A percentile compares a stretch with the other conserved stretches of the same genome.
phyloP scores from a whole-genome alignment of 2,113 vertebrate species.

The Turnix velox region DNA sequence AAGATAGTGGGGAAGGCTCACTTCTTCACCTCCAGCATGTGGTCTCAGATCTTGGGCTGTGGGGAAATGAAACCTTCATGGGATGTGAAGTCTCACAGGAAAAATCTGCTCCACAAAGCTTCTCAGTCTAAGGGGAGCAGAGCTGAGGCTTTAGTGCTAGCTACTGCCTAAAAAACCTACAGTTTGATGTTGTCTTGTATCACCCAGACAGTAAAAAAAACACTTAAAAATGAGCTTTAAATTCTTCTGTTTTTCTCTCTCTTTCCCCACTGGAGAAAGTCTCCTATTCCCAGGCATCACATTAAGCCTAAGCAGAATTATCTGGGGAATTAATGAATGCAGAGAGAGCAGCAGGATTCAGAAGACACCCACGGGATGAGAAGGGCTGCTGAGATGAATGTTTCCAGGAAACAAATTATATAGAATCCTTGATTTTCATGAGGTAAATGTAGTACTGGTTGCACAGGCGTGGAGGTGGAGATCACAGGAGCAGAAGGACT shows the following conservation, averaged over 20 bases:
- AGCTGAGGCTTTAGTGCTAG: background rate
- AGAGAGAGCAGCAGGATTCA: background rate
- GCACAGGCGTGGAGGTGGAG: background rate
- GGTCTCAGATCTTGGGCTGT: background rate
- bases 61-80: constrained; percentile 7
- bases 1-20: background rate
- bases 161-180: background rate
- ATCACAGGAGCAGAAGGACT: background rate
- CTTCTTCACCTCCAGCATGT: background rate
- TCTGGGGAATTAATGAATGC: background rate
- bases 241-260: background rate
- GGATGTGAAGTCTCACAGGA: background rate
- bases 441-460: background rate
- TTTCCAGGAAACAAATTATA: background rate
- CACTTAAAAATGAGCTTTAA: background rate
- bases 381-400: background rate
- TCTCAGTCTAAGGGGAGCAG: background rate
- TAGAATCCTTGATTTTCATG: background rate
- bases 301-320: background rate
- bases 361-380: background rate
- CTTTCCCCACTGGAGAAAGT: background rate
- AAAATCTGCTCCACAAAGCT: background rate
- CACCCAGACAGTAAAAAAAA: background rate
- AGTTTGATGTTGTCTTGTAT: background rate
- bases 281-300: background rate